Conservation (phyloP, 2,888 invertebrate species). For the Metellina segmentata region DNA sequence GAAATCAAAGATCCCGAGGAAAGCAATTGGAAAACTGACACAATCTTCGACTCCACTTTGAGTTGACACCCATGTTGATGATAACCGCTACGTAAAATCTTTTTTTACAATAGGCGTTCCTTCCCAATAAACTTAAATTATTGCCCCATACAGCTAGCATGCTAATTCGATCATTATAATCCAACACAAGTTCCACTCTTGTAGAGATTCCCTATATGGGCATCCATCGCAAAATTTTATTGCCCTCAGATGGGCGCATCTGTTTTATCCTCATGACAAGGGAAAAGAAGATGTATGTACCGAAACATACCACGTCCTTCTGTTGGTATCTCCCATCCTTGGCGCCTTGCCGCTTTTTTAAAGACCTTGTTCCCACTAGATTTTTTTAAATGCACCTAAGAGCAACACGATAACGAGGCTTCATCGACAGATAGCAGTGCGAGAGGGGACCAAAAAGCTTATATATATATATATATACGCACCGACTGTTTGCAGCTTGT, state of each 20-base stretch:
- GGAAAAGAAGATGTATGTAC: not conserved
- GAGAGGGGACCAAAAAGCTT: too few species aligned
- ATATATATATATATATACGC: too few species aligned
- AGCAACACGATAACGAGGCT: constrained; percentile 16
- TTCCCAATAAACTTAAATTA: not conserved
- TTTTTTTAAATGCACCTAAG: constrained; percentile 13
- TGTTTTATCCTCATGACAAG: constrained; percentile 32
- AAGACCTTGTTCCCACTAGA: not conserved
- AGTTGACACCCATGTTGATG: not conserved
- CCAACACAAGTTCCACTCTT: not conserved
- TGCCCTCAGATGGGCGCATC: not conserved
- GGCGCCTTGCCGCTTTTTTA: constrained; percentile 24
- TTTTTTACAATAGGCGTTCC: too few species aligned
- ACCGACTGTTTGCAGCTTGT: too few species aligned
- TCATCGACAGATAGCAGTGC: constrained; percentile 24
- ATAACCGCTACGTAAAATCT: too few species aligned
- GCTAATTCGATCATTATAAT: not conserved
- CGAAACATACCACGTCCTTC: constrained; percentile 14
- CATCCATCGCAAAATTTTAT: not conserved
- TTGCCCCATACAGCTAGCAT: not conserved
- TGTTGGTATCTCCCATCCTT: constrained; percentile 6
- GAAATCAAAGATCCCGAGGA: not conserved
- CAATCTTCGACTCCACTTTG: not conserved
- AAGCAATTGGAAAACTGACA: not conserved
- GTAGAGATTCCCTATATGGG: not conserved